Conservation (phyloP, 1,140 invertebrate species). For the Rhagoletis zephyria region DNA sequence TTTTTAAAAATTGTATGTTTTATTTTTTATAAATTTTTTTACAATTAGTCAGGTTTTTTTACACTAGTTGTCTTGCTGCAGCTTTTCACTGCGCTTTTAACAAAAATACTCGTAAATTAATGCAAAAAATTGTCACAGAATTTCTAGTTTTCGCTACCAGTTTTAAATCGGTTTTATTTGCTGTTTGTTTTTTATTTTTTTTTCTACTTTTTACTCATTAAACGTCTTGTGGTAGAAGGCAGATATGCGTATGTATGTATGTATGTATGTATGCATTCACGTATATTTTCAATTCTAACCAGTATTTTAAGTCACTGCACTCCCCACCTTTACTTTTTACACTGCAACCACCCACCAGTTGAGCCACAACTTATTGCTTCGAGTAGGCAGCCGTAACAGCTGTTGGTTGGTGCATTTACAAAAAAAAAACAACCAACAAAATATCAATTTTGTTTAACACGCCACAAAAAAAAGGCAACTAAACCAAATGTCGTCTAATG, state of each 20-base stretch:
- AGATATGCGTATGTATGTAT: not conserved
- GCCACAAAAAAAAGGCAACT: not conserved
- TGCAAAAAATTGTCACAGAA: constrained; percentile 20
- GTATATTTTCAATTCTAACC: constrained; percentile 41
- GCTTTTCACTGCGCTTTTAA: not conserved
- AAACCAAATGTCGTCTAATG: not conserved
- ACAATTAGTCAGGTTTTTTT: not conserved
- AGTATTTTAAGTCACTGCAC: constrained; percentile 1
- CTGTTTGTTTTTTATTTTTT: not conserved
- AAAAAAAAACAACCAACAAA: not conserved
- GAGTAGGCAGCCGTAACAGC: not conserved
- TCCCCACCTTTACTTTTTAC: constrained; percentile 15
- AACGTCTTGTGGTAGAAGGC: not conserved
- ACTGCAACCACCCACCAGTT: constrained; percentile 36
- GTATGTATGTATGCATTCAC: not conserved
- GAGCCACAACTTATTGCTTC: constrained; percentile 1
- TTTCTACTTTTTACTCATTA: not conserved
- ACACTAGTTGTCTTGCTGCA: not conserved
- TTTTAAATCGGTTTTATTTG: constrained; percentile 3
- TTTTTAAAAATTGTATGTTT: not conserved
- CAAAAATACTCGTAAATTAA: not conserved
- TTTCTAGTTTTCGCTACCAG: constrained; percentile 44
- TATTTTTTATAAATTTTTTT: not conserved
- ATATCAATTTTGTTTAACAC: not conserved
- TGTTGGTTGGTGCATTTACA: not conserved